phyloP scores from a whole-genome alignment of 2,888 invertebrate genomes.

The Brassicogethes aeneus region DNA sequence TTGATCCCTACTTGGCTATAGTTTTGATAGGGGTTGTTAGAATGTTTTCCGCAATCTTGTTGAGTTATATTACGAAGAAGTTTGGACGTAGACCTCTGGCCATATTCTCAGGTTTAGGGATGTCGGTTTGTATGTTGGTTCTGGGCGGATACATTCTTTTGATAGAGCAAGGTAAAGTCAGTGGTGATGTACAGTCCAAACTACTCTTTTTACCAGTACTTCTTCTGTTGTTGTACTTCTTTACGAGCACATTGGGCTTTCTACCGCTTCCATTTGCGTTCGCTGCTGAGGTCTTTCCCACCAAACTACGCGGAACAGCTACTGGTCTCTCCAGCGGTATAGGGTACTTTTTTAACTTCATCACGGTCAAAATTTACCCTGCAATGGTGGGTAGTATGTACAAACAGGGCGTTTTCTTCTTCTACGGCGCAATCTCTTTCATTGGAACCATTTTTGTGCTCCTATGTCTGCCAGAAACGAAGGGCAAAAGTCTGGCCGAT shows the following conservation, averaged over 20 bases:
- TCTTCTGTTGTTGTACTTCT: slow-evolving; percentile 43
- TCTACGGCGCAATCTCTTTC: slow-evolving; percentile 42
- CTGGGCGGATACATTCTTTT: slow-evolving; percentile 41
- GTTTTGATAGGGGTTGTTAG: slow-evolving; percentile 45
- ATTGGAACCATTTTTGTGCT: slow-evolving; percentile 44
- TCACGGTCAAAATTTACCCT: slow-evolving; percentile 45
- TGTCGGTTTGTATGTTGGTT: slow-evolving; percentile 45
- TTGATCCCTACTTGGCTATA: slow-evolving; percentile 43
- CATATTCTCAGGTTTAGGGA: slow-evolving; percentile 48
- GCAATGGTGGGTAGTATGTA: slow-evolving; percentile 38
- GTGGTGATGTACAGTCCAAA: slow-evolving; percentile 19
- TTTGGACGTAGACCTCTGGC: slow-evolving; percentile 51
- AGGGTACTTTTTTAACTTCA: slow-evolving; percentile 46
- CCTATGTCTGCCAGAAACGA: slow-evolving; percentile 37
- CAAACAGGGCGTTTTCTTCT: slow-evolving; percentile 43
- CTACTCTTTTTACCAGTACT: slow-evolving; percentile 38
- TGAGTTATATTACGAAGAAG: slow-evolving; percentile 43
- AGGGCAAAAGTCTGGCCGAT: slow-evolving; percentile 15
- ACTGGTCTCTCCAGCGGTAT: slow-evolving; percentile 42
- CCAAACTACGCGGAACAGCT: slow-evolving; percentile 44
- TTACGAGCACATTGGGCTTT: slow-evolving; percentile 46
- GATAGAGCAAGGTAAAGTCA: slow-evolving; percentile 23
- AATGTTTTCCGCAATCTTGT: slow-evolving; percentile 38
- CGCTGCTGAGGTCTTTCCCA: slow-evolving; percentile 48
- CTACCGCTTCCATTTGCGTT: slow-evolving; percentile 50